phyloP scores from a whole-genome alignment of 92 coral and sea anemone species.

The Diadumene lineata region DNA sequence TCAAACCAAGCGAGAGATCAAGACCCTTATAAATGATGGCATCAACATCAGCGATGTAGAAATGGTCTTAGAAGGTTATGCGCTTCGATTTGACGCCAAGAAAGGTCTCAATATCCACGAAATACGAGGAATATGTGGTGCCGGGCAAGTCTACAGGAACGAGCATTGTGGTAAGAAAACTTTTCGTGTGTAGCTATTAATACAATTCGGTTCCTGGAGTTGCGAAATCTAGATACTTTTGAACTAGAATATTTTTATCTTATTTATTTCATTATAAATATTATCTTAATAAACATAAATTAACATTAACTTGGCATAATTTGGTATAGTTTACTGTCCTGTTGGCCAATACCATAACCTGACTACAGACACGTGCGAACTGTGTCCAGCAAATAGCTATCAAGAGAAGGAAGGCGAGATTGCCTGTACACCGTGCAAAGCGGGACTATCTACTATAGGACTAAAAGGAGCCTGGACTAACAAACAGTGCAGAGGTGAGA shows the following conservation, averaged over 20 bases:
- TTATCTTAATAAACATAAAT: no score
- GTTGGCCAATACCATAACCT: slow-evolving; percentile 33
- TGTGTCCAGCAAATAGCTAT: slow-evolving; percentile 32
- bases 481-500: slow-evolving; percentile 40
- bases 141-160: slow-evolving; percentile 31
- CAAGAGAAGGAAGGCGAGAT: slow-evolving; percentile 37
- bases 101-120: slow-evolving; percentile 11
- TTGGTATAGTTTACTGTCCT: slow-evolving; percentile 31
- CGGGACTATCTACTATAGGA: slow-evolving; percentile 32
- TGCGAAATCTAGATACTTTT: no score
- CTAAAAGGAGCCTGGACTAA: slow-evolving; percentile 20
- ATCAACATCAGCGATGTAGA: slow-evolving; percentile 20
- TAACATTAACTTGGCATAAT: no score
- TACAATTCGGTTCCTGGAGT: no score
- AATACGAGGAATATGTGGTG: slow-evolving; percentile 35
- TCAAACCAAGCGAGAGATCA: slow-evolving; percentile 17
- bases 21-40: slow-evolving; percentile 13
- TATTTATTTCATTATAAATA: no score
- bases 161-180: slow-evolving; percentile 40
- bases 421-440: slow-evolving; percentile 3
- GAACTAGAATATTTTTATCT: no score
- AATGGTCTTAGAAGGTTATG: slow-evolving; percentile 24
- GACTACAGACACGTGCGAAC: slow-evolving; percentile 16
- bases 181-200: no score
- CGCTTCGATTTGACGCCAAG: background rate